Conservation (phyloP, 2,888 invertebrate genomes). For the Oeneis ivallda region DNA sequence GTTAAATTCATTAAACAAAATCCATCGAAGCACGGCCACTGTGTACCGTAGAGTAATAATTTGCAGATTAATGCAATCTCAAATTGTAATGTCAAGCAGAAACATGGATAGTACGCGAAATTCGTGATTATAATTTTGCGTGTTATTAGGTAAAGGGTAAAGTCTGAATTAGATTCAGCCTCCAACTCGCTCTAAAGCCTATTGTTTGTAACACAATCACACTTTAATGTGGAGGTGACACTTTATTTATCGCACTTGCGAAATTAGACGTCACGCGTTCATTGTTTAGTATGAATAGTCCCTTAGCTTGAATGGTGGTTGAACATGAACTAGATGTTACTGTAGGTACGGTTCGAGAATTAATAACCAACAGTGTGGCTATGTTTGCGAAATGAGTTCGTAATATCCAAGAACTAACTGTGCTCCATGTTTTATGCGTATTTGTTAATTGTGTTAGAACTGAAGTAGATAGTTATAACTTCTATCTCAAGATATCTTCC, state of each 20-base stretch:
- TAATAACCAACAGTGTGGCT: slow-evolving; percentile 33
- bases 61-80: slow-evolving; percentile 22
- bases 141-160: slow-evolving; percentile 28
- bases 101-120: slow-evolving; percentile 33
- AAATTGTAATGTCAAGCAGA: slow-evolving; percentile 25
- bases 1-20: slow-evolving; percentile 11
- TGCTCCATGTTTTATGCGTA: not conserved
- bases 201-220: slow-evolving; percentile 44
- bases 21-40: not conserved
- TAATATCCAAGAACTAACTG: slow-evolving; percentile 3
- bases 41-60: slow-evolving; percentile 8
- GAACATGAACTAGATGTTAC: slow-evolving; percentile 37
- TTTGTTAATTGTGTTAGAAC: not conserved
- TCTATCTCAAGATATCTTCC: not conserved
- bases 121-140: slow-evolving; percentile 31
- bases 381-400: slow-evolving; percentile 24
- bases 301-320: slow-evolving; percentile 42
- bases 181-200: slow-evolving; percentile 35
- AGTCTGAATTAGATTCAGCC: slow-evolving; percentile 30
- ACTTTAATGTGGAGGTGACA: slow-evolving; percentile 45
- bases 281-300: slow-evolving; percentile 43
- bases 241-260: slow-evolving; percentile 46
- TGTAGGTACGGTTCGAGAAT: slow-evolving; percentile 37
- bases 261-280: slow-evolving; percentile 44
- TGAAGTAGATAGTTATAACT: not conserved